Base-by-base conservation (phyloP, 1,140 invertebrate species). In the Vanessa atalanta region DNA sequence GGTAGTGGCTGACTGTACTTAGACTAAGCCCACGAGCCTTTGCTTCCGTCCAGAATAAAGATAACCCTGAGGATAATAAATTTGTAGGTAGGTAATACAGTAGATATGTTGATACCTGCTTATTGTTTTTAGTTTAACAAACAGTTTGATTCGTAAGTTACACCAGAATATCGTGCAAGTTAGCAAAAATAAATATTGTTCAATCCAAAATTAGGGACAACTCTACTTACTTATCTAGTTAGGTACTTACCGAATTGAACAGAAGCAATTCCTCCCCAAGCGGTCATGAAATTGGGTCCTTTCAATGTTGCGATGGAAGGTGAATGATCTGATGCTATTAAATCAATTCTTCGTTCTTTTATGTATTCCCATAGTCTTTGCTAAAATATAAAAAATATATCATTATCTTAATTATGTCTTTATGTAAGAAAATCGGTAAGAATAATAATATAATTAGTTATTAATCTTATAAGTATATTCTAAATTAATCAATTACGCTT, bases 291-390 rank as follows among this genome's bases (percentile, higher is more conserved):
- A 83, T 96, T 93, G 15, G 94, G 92, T 7, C 90, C 85, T 77
- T 96, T 95, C 8, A 95, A 87, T 8, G 94, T 93, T 1, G 94
- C 88, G 9, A 95, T 94, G 23, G 95, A 95, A 0, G 96, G 95
- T 2, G 96, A 96, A 82, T 97, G 96, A 89, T 96, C 95, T 6
- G 96, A 96, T 3, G 95, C 95, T 48, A 96, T 93, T 90, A 95
- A 93, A 79, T 96, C 94, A 16, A 96, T 87, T 47, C 92, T 79
- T 73, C 92, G 92, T 16, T 91, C 87, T 80, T 88, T 87, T 9
- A 96, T 76, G 23, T 93, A 95, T 20, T 93, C 73, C 96, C 96
- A 96, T 20, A 97, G 79, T 51, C 84, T 79, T 73, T 94, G 89
- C 94, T 96, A 86, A 60, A 85, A 85, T 65, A 65, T 75, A 70